phyloP scores from a whole-genome alignment of 2,113 vertebrate genomes.

The Hemicordylus capensis region DNA sequence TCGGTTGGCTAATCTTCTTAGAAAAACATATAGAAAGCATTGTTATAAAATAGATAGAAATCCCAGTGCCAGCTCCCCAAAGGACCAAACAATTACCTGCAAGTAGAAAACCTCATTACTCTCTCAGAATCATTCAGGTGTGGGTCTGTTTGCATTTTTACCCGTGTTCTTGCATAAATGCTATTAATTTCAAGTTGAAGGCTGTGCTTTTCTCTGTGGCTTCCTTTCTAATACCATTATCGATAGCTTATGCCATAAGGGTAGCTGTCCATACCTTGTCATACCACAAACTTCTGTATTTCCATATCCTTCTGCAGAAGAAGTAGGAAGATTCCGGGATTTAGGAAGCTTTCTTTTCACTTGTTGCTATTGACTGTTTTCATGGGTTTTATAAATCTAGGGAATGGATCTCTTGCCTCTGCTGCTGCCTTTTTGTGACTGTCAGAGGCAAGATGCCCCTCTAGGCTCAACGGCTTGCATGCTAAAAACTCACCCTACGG shows the following conservation, averaged over 20 bases:
- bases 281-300: background rate
- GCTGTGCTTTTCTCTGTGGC: background rate
- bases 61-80: background rate
- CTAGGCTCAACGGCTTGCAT: background rate
- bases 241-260: background rate
- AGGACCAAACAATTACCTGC: background rate
- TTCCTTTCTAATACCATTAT: background rate
- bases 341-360: background rate
- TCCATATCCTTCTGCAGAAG: background rate
- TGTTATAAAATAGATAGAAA: background rate
- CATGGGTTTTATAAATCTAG: background rate
- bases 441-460: background rate
- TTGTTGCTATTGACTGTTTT: background rate
- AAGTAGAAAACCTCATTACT: background rate
- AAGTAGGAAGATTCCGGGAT: background rate
- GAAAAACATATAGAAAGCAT: background rate
- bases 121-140: background rate
- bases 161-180: background rate
- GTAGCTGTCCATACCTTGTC: background rate
- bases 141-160: slow-evolving; percentile 1
- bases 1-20: background rate
- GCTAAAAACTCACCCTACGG: background rate
- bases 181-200: background rate
- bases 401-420: background rate
- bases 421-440: background rate